phyloP scores from a whole-genome alignment of 2,797 vertebrate genomes.

The Spondyliosoma cantharus region DNA sequence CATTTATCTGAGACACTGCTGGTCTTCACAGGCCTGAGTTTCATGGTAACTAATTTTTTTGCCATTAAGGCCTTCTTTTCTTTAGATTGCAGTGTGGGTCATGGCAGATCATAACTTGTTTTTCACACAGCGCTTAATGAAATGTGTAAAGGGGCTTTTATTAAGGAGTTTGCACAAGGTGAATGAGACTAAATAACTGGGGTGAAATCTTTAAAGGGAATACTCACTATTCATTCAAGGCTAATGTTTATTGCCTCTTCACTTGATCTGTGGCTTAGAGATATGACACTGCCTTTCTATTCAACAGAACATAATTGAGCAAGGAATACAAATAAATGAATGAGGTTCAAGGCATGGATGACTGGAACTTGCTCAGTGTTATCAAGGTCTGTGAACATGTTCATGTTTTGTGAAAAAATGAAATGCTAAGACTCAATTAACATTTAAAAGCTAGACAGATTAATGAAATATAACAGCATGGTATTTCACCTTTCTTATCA shows the following conservation, averaged over 20 bases:
- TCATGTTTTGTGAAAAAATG: slow-evolving; percentile 29
- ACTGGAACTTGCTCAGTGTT: slow-evolving; percentile 41
- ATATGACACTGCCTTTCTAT: slow-evolving; percentile 73
- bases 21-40: slow-evolving; percentile 78
- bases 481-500: slow-evolving; percentile 28
- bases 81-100: slow-evolving; percentile 79
- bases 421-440: slow-evolving; percentile 22
- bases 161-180: slow-evolving; percentile 80
- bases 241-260: slow-evolving; percentile 79
- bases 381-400: slow-evolving; percentile 53
- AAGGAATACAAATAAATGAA: slow-evolving; percentile 73
- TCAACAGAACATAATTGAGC: slow-evolving; percentile 75
- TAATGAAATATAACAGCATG: slow-evolving; percentile 14
- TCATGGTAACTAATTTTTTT: slow-evolving; percentile 76
- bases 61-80: slow-evolving; percentile 76
- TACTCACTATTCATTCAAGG: slow-evolving; percentile 68
- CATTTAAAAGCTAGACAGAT: slow-evolving; percentile 11
- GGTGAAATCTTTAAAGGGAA: slow-evolving; percentile 63
- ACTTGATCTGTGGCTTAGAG: slow-evolving; percentile 72
- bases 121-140: slow-evolving; percentile 76
- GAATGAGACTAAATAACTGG: slow-evolving; percentile 72
- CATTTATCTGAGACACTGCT: slow-evolving; percentile 55
- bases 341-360: slow-evolving; percentile 47
- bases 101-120: slow-evolving; percentile 73
- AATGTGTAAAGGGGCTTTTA: slow-evolving; percentile 77